Percentiles rank a stretch among this genome's conserved stretches.
Conservation (phyloP, 2,888 invertebrate genomes). For the Morpho helenor region DNA sequence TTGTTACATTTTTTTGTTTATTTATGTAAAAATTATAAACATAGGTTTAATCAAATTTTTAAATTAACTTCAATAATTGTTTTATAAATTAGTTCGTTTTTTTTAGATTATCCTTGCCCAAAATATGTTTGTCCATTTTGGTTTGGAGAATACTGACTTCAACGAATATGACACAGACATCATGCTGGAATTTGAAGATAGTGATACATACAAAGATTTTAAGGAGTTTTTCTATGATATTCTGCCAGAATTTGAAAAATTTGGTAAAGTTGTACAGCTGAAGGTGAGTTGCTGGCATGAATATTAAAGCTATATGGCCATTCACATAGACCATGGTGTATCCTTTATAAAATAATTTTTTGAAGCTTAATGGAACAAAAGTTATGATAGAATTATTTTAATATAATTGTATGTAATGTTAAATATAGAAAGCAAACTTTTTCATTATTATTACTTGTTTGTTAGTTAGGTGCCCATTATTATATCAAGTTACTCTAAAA, state of each 20-base stretch:
- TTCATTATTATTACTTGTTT: no score
- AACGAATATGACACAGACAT: conserved; percentile 92
- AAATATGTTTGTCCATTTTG: conserved; percentile 92
- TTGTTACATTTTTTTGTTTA: no score
- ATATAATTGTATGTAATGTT: no score
- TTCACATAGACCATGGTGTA: conserved; percentile 27
- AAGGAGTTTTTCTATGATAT: conserved; percentile 92
- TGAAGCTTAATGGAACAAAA: no score
- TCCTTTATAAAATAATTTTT: conserved; percentile 33
- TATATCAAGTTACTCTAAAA: no score
- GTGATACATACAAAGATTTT: conserved; percentile 88
- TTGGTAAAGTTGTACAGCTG: conserved; percentile 82
- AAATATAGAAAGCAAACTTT: no score
- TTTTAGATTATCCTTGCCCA: conserved; percentile 81
- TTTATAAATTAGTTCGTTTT: neutral
- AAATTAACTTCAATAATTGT: no score
- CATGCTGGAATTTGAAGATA: conserved; percentile 89
- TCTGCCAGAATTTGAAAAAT: conserved; percentile 88
- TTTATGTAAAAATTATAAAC: no score
- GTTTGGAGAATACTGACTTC: conserved; percentile 83
- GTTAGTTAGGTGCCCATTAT: no score
- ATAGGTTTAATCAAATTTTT: no score
- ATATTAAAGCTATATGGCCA: neutral
- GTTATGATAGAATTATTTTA: no score
- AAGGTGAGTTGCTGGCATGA: conserved; percentile 72